Base-by-base conservation (phyloP, 2,888 invertebrate genomes). In the Drymonia ruficornis region DNA sequence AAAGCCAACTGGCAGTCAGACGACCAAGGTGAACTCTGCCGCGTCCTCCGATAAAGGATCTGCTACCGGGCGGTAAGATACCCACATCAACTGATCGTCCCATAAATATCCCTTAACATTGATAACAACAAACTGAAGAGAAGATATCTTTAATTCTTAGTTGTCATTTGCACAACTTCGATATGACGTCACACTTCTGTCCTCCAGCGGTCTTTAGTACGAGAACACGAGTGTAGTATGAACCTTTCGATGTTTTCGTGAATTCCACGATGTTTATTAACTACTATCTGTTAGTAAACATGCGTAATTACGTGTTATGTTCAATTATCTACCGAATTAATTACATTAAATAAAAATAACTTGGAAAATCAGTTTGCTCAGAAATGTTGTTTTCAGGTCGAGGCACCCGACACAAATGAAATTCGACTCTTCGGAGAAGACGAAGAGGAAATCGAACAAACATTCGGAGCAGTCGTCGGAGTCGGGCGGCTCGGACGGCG, bases 401-500 rank as follows among this genome's bases (percentile, higher is more conserved):
- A 75, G 84, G 50, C 69, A 75, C 46, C 72, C 74, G 38, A 74
- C 71, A 28, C 79, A 78, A 53, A 60, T 60, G 12, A 86, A 78
- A 62, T 56, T 68, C 34, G 87, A 86, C 16, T 62, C 74, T 2
- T 44, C 70, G 8, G 86, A 86, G 19, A 61, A 70, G 61, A 58
- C 68, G 9, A 84, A 78, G 58, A 80, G 81, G 53, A 83, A 77
- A 55, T 53, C 67, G 1, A 59, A 72, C 1, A 78, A 75, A 53
- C 76, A 72, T 11, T 72, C 77, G 0, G 85, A 84, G 7, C 79
- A 67, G n/a, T 88, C 93, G 0, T 90, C 91, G 9, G 93, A 93
- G 28, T 88, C 93, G 0, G 90, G 76, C 1, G 91, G 88, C 62
- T 92, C 91, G 0, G 89, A 91, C 62, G 93, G 93, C 31, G 93